Evolutionary conservation across 2,797 vertebrate genomes (phyloP), one percentile per base, ranked within the genome.

Genomic region (Poecilia gillii): DNA sequence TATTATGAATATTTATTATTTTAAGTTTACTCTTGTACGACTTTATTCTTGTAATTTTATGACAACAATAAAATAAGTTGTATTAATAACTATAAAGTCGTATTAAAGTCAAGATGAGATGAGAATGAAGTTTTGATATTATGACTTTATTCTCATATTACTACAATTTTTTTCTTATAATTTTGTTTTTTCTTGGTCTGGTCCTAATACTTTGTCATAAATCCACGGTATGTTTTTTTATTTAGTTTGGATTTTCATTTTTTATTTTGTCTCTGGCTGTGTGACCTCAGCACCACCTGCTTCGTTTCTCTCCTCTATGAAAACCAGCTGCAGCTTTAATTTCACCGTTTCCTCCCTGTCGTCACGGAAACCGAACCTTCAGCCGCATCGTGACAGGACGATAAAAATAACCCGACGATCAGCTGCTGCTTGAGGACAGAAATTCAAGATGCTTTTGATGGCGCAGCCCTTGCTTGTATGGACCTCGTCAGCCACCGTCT

Each of bases 401-500:
- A 47, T 18, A 47, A 51, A 45, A 74, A 51, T 79, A 23, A 75
- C 39, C 74, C 70, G 72, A 81, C 16, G 1, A 72, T 70, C 72
- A 73, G 72, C 70, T 76, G 45, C 55, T 62, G 66, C 79, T 25
- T 28, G 16, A 76, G 51, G 11, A 25, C 75, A 71, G 89, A 43
- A 41, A 31, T 84, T 79, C 47, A 1, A 88, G 86, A 92, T 90
- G 91, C 91, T 92, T 92, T 91, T 77, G 77, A 86, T 74, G 73
- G 89, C 62, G 49, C 81, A 86, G 84, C 86, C 88, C 76, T 28
- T 45, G 68, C 36, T 23, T 76, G 78, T 88, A 83, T 75, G 89
- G 89, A 91, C 91, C 88, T 88, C 81, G 88, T 90, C 88, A 90
- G 86, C 87, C 82, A 85, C 78, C 82, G 64, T 81, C 85, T 78